phyloP scores from a whole-genome alignment of 2,113 vertebrate species.

The Prochilodus magdalenae region DNA sequence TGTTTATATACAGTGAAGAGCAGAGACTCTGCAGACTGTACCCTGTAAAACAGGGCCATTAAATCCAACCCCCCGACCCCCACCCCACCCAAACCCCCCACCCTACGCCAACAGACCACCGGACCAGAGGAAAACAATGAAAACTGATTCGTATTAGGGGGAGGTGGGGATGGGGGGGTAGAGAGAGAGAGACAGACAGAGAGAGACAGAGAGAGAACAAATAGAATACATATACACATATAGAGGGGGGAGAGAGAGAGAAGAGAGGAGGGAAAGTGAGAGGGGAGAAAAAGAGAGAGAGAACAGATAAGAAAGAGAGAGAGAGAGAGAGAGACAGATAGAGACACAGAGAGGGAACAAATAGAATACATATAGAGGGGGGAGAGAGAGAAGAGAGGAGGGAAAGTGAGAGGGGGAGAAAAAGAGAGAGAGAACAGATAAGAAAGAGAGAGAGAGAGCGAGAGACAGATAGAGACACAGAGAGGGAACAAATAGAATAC shows the following conservation, averaged over 20 bases:
- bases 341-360: not conserved
- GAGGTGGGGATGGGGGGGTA: not conserved
- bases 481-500: no score
- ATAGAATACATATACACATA: no score
- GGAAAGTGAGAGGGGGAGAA: not conserved
- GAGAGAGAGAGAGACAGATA: no score
- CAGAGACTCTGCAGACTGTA: slow-evolving; percentile 9
- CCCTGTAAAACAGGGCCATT: slow-evolving; percentile 38
- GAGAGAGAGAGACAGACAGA: not conserved
- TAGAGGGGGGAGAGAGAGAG: not conserved
- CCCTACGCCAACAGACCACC: no score
- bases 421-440: no score
- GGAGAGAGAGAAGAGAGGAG: not conserved
- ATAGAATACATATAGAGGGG: no score
- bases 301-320: no score
- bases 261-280: not conserved
- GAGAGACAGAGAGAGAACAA: not conserved
- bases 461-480: no score
- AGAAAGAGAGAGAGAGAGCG: no score
- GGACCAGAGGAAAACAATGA: slow-evolving; percentile 31
- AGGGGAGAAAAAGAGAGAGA: not conserved
- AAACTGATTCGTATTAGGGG: slow-evolving; percentile 29
- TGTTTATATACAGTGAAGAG: not conserved
- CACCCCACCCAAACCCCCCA: no score
- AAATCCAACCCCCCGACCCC: slow-evolving; percentile 43